These are phyloP conservation scores for Caenorhabditis angaria DNA, from an alignment of 2,888 invertebrate species.

Conservation along the genomic window DNA sequence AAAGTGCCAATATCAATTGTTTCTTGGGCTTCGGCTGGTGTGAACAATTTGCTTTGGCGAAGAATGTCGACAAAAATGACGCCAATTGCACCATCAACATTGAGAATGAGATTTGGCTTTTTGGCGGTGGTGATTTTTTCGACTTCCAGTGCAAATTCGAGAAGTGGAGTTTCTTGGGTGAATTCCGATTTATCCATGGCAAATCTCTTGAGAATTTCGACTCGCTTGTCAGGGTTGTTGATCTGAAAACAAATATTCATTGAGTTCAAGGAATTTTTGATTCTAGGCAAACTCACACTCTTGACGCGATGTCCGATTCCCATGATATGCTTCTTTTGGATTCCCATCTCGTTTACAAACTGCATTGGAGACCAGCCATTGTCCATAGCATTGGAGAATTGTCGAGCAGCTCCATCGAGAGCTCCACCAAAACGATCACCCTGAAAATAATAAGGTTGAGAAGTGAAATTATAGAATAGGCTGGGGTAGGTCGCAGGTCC, in stretches of 20 bases:
- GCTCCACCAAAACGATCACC: slow-evolving; percentile 90
- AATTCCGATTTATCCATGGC: slow-evolving; percentile 85
- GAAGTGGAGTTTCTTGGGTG: slow-evolving; percentile 86
- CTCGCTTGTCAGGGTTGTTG: slow-evolving; percentile 98
- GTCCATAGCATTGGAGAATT: slow-evolving; percentile 96
- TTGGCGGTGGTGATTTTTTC: slow-evolving; percentile 98
- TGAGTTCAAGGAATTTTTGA: background rate
- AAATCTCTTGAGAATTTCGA: slow-evolving; percentile 91
- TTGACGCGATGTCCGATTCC: slow-evolving; percentile 93
- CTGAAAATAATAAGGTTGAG: background rate
- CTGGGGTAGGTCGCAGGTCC: too few relatives aligned
- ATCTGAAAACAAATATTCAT: slow-evolving; percentile 76
- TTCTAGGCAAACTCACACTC: slow-evolving; percentile 75
- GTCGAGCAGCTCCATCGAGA: slow-evolving; percentile 93
- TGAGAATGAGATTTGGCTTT: slow-evolving; percentile 99
- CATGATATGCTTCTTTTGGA: slow-evolving; percentile 96
- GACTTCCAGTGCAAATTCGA: slow-evolving; percentile 93
- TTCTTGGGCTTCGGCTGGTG: slow-evolving; percentile 92
- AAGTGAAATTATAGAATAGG: too few relatives aligned
- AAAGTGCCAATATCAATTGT: slow-evolving; percentile 96
- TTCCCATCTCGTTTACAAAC: slow-evolving; percentile 96
- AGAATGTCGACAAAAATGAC: slow-evolving; percentile 96
- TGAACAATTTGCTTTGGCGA: slow-evolving; percentile 78
- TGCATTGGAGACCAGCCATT: slow-evolving; percentile 83
- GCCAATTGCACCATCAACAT: slow-evolving; percentile 98